These are phyloP conservation scores for Leucoraja erinaceus DNA, from an alignment of 2,113 vertebrate species.

Conservation along the genomic window DNA sequence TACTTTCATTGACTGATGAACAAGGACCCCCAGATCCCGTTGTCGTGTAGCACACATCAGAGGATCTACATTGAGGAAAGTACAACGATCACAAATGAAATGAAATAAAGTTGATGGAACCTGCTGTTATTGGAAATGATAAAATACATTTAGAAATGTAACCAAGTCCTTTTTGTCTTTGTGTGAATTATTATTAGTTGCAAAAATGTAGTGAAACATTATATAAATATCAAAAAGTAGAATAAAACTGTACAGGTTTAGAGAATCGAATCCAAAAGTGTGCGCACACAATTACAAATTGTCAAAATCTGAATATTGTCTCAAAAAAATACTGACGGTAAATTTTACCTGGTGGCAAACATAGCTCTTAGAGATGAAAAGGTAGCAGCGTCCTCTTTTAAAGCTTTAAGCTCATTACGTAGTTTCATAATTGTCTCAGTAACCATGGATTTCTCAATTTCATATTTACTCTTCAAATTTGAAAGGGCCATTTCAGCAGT, in stretches of 20 bases:
- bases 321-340: background rate
- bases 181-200: background rate
- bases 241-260: background rate
- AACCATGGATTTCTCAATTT: conserved; percentile 91
- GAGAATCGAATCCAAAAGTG: background rate
- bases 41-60: background rate
- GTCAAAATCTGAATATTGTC: background rate
- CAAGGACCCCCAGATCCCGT: no score
- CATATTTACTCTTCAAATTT: conserved; percentile 96
- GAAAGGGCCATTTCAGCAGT: conserved; percentile 92
- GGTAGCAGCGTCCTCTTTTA: conserved; percentile 94
- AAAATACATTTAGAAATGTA: background rate
- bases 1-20: no score
- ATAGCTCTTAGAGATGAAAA: conserved; percentile 95
- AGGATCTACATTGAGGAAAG: background rate
- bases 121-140: background rate
- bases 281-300: background rate
- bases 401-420: conserved; percentile 89
- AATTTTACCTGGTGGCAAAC: conserved; percentile 87
- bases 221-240: background rate
- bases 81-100: background rate
- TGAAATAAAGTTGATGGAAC: background rate
- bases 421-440: conserved; percentile 95
- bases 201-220: background rate
- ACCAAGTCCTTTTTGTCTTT: background rate